phyloP scores from a whole-genome alignment of 2,888 invertebrate genomes.

The Tetranychus piercei region DNA sequence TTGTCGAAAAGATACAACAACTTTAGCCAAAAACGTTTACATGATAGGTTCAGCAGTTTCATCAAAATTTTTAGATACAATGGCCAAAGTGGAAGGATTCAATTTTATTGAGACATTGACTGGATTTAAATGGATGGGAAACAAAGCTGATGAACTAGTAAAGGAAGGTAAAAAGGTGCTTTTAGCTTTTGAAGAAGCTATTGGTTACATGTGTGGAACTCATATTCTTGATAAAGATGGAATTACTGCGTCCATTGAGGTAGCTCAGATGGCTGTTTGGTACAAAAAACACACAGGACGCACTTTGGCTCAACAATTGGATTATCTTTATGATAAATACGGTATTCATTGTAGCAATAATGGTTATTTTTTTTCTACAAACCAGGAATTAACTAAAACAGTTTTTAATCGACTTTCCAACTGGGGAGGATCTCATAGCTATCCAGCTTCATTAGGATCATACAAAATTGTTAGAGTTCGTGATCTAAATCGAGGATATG shows the following conservation, averaged over 20 bases:
- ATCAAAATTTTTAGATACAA: slow-evolving; percentile 70
- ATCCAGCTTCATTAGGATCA: slow-evolving; percentile 35
- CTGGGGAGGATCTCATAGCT: slow-evolving; percentile 46
- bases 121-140: slow-evolving; percentile 99
- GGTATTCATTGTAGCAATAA: slow-evolving; percentile 73
- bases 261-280: slow-evolving; percentile 54
- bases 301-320: slow-evolving; percentile 40
- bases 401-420: slow-evolving; percentile 70
- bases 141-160: slow-evolving; percentile 52
- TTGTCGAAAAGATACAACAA: not conserved
- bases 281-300: slow-evolving; percentile 36
- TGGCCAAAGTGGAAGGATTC: slow-evolving; percentile 58
- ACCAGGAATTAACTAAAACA: slow-evolving; percentile 45
- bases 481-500: slow-evolving; percentile 73
- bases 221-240: slow-evolving; percentile 89
- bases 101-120: slow-evolving; percentile 72
- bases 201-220: slow-evolving; percentile 49
- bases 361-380: slow-evolving; percentile 73
- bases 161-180: slow-evolving; percentile 54
- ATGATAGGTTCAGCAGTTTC: slow-evolving; percentile 87
- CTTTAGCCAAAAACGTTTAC: slow-evolving; percentile 37
- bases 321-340: slow-evolving; percentile 57
- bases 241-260: slow-evolving; percentile 62
- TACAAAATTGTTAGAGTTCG: slow-evolving; percentile 47
- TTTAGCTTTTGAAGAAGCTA: slow-evolving; percentile 95